phyloP scores from a whole-genome alignment of 2,888 invertebrate genomes.

The Clepsis dumicolana region DNA sequence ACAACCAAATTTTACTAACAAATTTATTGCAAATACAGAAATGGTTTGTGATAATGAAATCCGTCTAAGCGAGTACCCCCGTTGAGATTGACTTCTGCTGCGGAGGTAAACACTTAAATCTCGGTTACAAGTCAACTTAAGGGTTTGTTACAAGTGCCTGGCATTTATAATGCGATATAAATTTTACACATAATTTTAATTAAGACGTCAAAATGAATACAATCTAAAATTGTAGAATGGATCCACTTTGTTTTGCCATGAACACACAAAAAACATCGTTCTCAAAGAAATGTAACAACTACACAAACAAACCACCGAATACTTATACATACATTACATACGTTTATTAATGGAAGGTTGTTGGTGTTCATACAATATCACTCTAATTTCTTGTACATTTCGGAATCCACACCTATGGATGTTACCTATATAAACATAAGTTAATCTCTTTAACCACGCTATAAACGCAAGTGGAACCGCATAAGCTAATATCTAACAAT shows the following conservation, averaged over 20 bases:
- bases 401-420: slow-evolving; percentile 16
- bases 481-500: slow-evolving; percentile 36
- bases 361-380: slow-evolving; percentile 44
- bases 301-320: slow-evolving; percentile 26
- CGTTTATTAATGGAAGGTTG: slow-evolving; percentile 37
- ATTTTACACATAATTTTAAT: slow-evolving; percentile 61
- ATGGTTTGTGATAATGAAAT: slow-evolving; percentile 59
- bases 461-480: slow-evolving; percentile 28
- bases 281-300: slow-evolving; percentile 71
- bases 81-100: slow-evolving; percentile 38
- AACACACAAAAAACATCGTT: slow-evolving; percentile 50
- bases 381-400: slow-evolving; percentile 40
- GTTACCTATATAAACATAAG: slow-evolving; percentile 36
- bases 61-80: slow-evolving; percentile 69
- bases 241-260: slow-evolving; percentile 65
- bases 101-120: slow-evolving; percentile 69
- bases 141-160: slow-evolving; percentile 60
- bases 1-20: slow-evolving; percentile 62
- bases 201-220: slow-evolving; percentile 69
- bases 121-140: slow-evolving; percentile 58
- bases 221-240: slow-evolving; percentile 57
- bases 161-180: slow-evolving; percentile 75
- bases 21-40: slow-evolving; percentile 73
- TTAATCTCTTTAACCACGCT: slow-evolving; percentile 24
- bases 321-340: slow-evolving; percentile 16